These are phyloP conservation scores for Oophaga sylvatica DNA, from an alignment of 2,797 vertebrate species.

Conservation along the genomic window DNA sequence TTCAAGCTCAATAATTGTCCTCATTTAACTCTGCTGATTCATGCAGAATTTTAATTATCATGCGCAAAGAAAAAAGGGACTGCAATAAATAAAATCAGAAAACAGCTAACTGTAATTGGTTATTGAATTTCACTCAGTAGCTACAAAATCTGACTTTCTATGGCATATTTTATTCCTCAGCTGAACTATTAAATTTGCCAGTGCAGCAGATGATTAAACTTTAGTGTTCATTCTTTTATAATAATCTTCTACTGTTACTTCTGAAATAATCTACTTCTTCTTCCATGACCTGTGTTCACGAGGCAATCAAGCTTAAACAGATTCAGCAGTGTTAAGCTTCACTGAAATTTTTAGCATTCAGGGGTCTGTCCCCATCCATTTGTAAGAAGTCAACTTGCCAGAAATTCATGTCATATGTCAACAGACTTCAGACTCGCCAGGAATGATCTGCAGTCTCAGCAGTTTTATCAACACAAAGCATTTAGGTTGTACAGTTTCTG, in stretches of 20 bases:
- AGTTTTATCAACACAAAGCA: constrained; percentile 65
- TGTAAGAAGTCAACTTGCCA: constrained; percentile 71
- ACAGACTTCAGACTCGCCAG: constrained; percentile 70
- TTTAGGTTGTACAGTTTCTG: constrained; percentile 67
- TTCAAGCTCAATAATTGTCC: constrained; percentile 35
- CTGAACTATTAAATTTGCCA: constrained; percentile 67
- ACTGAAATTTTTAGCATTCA: constrained; percentile 70
- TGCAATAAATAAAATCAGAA: constrained; percentile 40
- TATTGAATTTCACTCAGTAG: constrained; percentile 38
- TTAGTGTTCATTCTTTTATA: constrained; percentile 66
- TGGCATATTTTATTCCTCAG: constrained; percentile 36
- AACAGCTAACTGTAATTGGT: constrained; percentile 23
- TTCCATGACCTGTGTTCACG: constrained; percentile 70
- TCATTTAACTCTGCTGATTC: constrained; percentile 31
- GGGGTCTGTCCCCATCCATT: constrained; percentile 73
- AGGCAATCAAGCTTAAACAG: constrained; percentile 69
- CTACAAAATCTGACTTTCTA: constrained; percentile 27
- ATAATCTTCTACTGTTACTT: constrained; percentile 70
- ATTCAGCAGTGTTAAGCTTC: constrained; percentile 72
- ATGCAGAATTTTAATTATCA: constrained; percentile 32
- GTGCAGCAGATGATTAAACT: constrained; percentile 67
- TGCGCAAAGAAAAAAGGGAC: constrained; percentile 5
- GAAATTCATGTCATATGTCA: constrained; percentile 76
- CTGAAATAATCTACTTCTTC: constrained; percentile 69
- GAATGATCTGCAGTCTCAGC: constrained; percentile 75